phyloP scores from a whole-genome alignment of 2,888 invertebrate genomes.

The Drepanosiphum platanoidis region DNA sequence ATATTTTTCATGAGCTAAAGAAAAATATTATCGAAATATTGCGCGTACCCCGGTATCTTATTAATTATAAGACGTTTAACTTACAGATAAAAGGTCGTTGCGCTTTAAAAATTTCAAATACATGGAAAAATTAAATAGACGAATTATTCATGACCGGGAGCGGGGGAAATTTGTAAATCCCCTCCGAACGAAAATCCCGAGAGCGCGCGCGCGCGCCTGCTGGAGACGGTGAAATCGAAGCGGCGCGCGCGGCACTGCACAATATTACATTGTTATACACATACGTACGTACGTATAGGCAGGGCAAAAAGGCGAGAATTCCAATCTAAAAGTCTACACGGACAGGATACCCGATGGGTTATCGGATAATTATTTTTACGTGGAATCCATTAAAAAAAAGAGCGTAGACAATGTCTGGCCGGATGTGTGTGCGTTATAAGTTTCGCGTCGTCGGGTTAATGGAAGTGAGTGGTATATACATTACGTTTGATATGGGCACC shows the following conservation, averaged over 20 bases:
- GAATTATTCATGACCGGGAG: too few relatives aligned
- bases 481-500: not conserved
- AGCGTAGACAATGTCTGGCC: conserved; percentile 11
- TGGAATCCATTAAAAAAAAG: conserved; percentile 25
- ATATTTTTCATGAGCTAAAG: too few relatives aligned
- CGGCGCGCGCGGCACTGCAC: not conserved
- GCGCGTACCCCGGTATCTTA: too few relatives aligned
- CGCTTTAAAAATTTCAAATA: too few relatives aligned
- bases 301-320: not conserved
- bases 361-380: conserved; percentile 25
- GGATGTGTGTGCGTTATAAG: not conserved
- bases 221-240: not conserved
- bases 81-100: too few relatives aligned
- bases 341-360: not conserved
- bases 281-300: not conserved
- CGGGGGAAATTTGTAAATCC: too few relatives aligned
- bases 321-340: conserved; percentile 17
- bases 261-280: not conserved
- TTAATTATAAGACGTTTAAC: too few relatives aligned
- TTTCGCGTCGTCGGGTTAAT: conserved; percentile 1
- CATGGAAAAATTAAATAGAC: too few relatives aligned
- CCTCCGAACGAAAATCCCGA: too few relatives aligned
- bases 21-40: too few relatives aligned
- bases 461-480: not conserved
- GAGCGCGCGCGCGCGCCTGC: too few relatives aligned